Conservation (phyloP, 2,113 vertebrate genomes). For the Girardinichthys multiradiatus region DNA sequence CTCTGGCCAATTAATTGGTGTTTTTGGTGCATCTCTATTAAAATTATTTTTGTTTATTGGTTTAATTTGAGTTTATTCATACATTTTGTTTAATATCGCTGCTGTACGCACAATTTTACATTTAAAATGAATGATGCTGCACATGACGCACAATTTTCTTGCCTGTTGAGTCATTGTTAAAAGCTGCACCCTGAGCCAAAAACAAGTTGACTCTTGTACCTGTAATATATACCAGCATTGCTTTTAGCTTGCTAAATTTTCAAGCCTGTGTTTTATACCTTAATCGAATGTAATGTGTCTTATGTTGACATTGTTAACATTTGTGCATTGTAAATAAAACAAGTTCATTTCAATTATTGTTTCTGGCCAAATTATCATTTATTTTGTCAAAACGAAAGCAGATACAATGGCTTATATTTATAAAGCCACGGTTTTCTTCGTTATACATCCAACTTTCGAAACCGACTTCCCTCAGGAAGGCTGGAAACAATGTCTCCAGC, state of each 20-base stretch:
- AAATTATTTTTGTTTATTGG: background rate
- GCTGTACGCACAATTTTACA: background rate
- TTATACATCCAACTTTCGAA: background rate
- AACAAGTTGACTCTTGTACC: background rate
- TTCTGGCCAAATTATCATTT: constrained; percentile 14
- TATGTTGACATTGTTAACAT: constrained; percentile 20
- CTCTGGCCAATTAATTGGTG: background rate
- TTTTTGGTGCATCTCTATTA: background rate
- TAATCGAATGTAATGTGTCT: constrained; percentile 14
- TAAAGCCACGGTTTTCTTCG: background rate
- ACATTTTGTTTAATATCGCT: background rate
- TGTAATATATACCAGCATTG: background rate
- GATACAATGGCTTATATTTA: background rate
- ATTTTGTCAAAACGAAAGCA: background rate
- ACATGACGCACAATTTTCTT: background rate
- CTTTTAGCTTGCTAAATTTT: background rate
- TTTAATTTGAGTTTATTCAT: background rate
- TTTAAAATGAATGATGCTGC: background rate
- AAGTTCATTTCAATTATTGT: constrained; percentile 15
- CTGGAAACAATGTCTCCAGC: background rate
- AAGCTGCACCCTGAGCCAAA: background rate
- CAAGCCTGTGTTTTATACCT: constrained; percentile 2
- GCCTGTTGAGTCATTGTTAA: background rate
- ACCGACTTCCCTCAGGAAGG: background rate
- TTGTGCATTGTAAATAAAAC: constrained; percentile 30